Conservation (phyloP, 2,113 vertebrate genomes). For the Gyps fulvus region DNA sequence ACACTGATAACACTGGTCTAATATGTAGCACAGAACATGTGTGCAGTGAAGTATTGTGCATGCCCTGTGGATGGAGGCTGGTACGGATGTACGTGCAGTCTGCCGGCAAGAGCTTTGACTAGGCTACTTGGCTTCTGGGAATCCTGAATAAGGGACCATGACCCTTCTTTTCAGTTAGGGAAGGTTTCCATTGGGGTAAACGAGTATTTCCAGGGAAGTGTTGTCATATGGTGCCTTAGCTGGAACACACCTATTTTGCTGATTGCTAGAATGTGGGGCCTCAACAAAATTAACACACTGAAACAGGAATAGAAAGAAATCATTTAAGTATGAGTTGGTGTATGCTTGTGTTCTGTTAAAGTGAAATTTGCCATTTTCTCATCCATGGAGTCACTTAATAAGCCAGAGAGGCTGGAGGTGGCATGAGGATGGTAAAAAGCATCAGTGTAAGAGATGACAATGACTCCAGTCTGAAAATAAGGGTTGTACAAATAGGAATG, state of each 20-base stretch:
- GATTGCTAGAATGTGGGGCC: background rate
- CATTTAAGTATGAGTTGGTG: background rate
- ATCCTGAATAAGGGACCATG: background rate
- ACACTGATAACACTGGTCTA: fast-evolving
- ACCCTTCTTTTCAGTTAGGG: background rate
- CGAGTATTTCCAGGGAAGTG: background rate
- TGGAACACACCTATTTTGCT: background rate
- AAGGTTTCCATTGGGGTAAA: background rate
- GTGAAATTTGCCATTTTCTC: background rate
- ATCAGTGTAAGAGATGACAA: background rate
- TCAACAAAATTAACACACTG: background rate
- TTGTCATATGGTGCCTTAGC: background rate
- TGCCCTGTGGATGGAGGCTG: background rate
- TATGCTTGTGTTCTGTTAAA: background rate
- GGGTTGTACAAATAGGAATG: background rate
- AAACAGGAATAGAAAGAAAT: background rate
- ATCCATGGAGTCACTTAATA: background rate
- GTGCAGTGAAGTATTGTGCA: background rate
- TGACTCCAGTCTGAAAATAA: background rate
- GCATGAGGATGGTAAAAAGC: background rate
- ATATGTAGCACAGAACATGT: fast-evolving
- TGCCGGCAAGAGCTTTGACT: background rate
- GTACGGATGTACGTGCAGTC: background rate
- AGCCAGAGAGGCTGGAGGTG: background rate
- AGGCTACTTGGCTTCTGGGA: background rate